Percentiles rank a stretch among this genome's conserved stretches.
Conservation (phyloP, 1,140 invertebrate genomes). For the Lepeophtheirus salmonis region DNA sequence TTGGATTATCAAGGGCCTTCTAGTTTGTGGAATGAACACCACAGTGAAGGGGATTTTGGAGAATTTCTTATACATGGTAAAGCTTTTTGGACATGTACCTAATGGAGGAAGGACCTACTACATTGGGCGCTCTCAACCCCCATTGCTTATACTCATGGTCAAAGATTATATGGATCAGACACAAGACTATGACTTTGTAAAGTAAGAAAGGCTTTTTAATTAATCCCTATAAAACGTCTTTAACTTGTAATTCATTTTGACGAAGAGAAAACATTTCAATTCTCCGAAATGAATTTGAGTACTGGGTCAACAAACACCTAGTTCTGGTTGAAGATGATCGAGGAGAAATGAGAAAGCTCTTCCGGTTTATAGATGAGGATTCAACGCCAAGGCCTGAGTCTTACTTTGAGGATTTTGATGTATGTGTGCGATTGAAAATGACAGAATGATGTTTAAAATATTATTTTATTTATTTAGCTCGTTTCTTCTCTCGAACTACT, state of each 20-base stretch:
- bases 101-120: slow-evolving; percentile 80
- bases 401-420: slow-evolving; percentile 42
- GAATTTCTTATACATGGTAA: slow-evolving; percentile 55
- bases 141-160: slow-evolving; percentile 62
- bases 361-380: slow-evolving; percentile 1
- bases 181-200: slow-evolving; percentile 34
- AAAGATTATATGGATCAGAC: slow-evolving; percentile 51
- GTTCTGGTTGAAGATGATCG: slow-evolving; percentile 34
- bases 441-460: no score
- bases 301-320: slow-evolving; percentile 49
- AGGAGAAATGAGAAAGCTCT: slow-evolving; percentile 20
- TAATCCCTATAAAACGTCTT: neutral
- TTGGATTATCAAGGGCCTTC: slow-evolving; percentile 70
- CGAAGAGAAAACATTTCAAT: slow-evolving; percentile 21
- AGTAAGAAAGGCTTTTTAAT: neutral
- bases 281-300: slow-evolving; percentile 45
- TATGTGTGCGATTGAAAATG: slow-evolving; percentile 27
- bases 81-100: slow-evolving; percentile 60
- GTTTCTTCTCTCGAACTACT: neutral
- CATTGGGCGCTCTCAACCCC: slow-evolving; percentile 59
- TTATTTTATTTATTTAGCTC: neutral
- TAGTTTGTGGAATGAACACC: slow-evolving; percentile 59
- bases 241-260: no score
- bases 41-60: slow-evolving; percentile 58
- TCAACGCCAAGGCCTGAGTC: slow-evolving; percentile 60